Evolutionary conservation across 92 coral and sea anemone species (phyloP), one percentile per base, ranked within the genome.

Genomic region (Desmophyllum pertusum): DNA sequence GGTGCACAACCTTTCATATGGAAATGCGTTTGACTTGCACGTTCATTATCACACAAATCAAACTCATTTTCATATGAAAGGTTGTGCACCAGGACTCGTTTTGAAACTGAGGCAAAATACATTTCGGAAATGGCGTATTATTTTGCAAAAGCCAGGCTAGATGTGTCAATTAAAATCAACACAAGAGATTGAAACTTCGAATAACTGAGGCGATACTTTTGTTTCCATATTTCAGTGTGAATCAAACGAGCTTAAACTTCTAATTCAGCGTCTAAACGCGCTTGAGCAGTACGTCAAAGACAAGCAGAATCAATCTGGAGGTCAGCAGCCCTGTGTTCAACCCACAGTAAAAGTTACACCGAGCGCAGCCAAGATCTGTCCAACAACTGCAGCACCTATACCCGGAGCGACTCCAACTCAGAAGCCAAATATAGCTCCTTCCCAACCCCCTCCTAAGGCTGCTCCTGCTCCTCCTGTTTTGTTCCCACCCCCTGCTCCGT

Each of bases 221-320:
- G 8, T 45, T 80, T 46, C 21, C 65, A 36, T 53, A 38, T 19
- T 53, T 39, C 37, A 82, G 86, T 82, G 86, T 43, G 86, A 82
- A 70, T 82, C 86, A 82, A 61, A 57, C 37, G 79, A 82, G 13
- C 86, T 82, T 10, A 82, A 82, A 42, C 55, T 61, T 11, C 79
- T 82, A 18, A 82, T 82, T 19, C 77, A 72, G 23, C 86, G 86
- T 35, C 46, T 82, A 2, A 10, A 50, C 14, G 70, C n/a, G 35
- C 25, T 82, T 10, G 86, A 82, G 39, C 71, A 57, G 42, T 72
- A 82, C 63, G 79, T 82, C 46, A 71, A 82, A 41, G 86, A 82
- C 57, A 71, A 71, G 19, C 68, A 69, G 38, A 82, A 82, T 33
- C 41, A 82, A 71, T 18, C 79, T 31, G 68, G 68, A 4, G 40